Evolutionary conservation across 2,113 vertebrate genomes (phyloP).

Genomic region (Malaclemys terrapin): DNA sequence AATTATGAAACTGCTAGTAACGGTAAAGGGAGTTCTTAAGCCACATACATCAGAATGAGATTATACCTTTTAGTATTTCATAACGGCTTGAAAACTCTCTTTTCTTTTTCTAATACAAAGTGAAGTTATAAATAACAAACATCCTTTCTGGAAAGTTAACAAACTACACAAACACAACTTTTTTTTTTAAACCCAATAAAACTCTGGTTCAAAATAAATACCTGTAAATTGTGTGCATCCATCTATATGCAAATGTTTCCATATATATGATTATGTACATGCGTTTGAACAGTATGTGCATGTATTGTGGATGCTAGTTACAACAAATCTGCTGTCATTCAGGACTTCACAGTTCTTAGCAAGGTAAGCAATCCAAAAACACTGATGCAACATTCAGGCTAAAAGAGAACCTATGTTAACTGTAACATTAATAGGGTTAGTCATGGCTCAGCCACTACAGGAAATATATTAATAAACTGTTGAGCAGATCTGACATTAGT

Average conservation of each 20-base stretch:
- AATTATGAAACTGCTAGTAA: background rate
- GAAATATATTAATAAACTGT: background rate
- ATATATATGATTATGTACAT: background rate
- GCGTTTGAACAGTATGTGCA: accelerated
- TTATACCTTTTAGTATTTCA: background rate
- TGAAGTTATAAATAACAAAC: background rate
- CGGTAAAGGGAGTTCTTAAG: background rate
- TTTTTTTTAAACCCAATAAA: background rate
- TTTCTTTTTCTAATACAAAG: background rate
- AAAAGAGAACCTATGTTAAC: background rate
- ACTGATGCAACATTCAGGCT: background rate
- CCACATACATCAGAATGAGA: background rate
- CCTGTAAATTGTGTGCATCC: background rate
- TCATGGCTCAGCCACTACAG: background rate
- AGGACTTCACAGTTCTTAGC: background rate
- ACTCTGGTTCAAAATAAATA: background rate
- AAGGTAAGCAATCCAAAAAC: background rate
- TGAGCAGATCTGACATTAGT: background rate
- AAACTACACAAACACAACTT: background rate
- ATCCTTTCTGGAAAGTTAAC: background rate
- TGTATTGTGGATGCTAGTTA: background rate
- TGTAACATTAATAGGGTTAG: background rate
- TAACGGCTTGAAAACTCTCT: background rate
- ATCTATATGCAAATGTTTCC: background rate
- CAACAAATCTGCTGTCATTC: accelerated